Base-by-base conservation (phyloP, 2,888 invertebrate genomes). In the Plagiodera versicolora region DNA sequence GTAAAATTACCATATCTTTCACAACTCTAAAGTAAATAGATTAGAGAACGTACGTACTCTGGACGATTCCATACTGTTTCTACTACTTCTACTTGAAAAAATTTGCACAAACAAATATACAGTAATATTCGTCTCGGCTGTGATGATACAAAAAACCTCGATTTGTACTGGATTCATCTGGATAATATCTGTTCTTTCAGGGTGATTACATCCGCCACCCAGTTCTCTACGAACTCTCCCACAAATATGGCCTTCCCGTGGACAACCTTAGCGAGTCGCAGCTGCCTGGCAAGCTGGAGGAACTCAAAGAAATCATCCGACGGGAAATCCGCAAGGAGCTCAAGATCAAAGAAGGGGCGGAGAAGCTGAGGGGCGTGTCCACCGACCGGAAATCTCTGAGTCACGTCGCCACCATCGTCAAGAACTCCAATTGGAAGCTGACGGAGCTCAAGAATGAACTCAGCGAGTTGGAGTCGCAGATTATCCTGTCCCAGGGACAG, bases 291-390 rank as follows among this genome's bases (percentile, higher is more conserved):
- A 91, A 92, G 79, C 86, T 97, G 77, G 96, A 97, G 82, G 95
- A 95, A 80, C 88, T 95, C 76, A 93, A 95, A 81, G 96, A 96
- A 83, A 91, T 92, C 79, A 92, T 97, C 80, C 89, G 95, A 73
- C 89, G 91, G 74, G 95, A 97, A 82, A 97, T 98, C 79, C 90
- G 96, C 75, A 96, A 95, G 82, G 95, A 94, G 83, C 83, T 90
- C 67, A 90, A 87, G 82, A 96, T 97, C 79, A 97, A 97, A 82
- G 97, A 95, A 78, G 98, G 97, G 68, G 98, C 98, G 19, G 97
- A 97, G 81, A 97, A 97, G 81, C 82, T 98, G 70, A 87, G 94
- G 53, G 95, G 94, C 81, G 96, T 94, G 19, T 93, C 96, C 60
- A 95, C 93, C 55, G 97, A 97, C 83, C 84, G 93, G 67, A 90